A percentile compares a stretch with the other conserved stretches of the same genome.
phyloP scores from a whole-genome alignment of 2,113 vertebrate genomes.

The Illadopsis cleaveri region DNA sequence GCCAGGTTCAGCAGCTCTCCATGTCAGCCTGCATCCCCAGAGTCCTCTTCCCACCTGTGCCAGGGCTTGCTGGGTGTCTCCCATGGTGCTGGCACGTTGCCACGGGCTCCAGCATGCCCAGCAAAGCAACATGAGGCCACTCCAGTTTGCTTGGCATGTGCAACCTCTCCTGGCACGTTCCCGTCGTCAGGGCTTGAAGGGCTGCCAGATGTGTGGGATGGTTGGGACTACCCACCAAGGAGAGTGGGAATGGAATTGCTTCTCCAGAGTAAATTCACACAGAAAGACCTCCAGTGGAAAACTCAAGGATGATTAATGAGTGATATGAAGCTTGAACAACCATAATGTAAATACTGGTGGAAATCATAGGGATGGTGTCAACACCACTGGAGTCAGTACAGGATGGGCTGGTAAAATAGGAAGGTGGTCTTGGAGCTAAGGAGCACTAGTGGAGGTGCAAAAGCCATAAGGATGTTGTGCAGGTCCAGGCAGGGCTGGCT shows the following conservation, averaged over 20 bases:
- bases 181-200: neutral
- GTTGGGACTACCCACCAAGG: accelerated
- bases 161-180: neutral
- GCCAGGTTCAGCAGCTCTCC: neutral
- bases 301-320: neutral
- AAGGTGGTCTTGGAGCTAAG: neutral
- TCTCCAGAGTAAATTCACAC: neutral
- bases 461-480: neutral
- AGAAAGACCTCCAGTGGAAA: accelerated
- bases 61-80: neutral
- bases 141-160: neutral
- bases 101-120: neutral
- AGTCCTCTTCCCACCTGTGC: neutral
- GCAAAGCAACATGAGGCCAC: neutral
- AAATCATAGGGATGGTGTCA: neutral
- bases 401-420: neutral
- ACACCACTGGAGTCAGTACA: accelerated
- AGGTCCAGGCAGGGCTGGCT: neutral
- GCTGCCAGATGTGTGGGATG: neutral
- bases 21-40: neutral
- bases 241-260: accelerated
- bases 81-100: accelerated
- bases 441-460: neutral
- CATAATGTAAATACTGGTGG: neutral
- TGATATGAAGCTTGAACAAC: neutral